phyloP scores from a whole-genome alignment of 2,113 vertebrate species.

The Hippocampus abdominalis region DNA sequence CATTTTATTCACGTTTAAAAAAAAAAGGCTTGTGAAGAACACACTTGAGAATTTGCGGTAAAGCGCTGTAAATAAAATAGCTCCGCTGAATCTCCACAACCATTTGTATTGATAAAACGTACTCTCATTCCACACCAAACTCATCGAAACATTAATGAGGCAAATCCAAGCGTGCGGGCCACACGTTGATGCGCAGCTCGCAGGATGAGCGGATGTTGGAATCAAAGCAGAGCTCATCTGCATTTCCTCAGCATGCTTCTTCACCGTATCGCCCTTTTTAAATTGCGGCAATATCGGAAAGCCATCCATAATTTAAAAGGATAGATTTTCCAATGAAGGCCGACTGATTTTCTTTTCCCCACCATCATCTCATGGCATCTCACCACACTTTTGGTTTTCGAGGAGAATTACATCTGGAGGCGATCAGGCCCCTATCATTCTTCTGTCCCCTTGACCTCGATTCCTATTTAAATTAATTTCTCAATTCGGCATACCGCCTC shows the following conservation, averaged over 20 bases:
- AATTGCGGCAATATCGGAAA: slow-evolving; percentile 4
- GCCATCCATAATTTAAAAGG: slow-evolving; percentile 6
- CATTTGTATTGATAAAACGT: background rate
- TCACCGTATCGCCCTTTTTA: background rate
- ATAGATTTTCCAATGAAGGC: background rate
- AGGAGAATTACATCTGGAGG: slow-evolving; percentile 4
- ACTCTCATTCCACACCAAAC: background rate
- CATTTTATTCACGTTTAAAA: no score
- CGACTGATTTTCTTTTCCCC: background rate
- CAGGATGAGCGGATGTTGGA: background rate
- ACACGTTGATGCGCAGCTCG: background rate
- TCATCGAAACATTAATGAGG: background rate
- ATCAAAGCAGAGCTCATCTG: background rate
- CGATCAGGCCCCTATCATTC: background rate
- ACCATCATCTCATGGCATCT: background rate
- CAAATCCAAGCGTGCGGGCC: background rate
- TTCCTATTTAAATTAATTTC: background rate
- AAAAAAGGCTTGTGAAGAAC: background rate
- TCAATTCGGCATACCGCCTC: background rate
- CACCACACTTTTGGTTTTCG: background rate
- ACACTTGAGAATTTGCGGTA: background rate
- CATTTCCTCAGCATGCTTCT: background rate
- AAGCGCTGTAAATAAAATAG: background rate
- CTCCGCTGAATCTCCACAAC: background rate
- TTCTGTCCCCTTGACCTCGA: slow-evolving; percentile 4